Evolutionary conservation across 2,797 vertebrate species (phyloP), one percentile per base, ranked within the genome.

Genomic region (Adrianichthys oophorus): DNA sequence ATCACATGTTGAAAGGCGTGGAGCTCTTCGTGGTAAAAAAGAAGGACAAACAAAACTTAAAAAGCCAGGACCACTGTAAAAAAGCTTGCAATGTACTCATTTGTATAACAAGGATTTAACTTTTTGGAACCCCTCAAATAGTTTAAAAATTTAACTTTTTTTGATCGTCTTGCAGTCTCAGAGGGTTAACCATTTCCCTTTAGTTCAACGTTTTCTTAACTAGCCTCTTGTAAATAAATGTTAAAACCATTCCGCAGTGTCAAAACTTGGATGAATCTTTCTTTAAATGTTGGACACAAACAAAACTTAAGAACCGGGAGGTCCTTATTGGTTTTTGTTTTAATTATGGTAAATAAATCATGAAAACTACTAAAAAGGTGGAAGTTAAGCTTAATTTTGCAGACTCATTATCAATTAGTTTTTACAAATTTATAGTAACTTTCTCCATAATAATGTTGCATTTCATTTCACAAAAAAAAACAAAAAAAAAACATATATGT

Each of bases 1-100:
- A 69, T 90, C 85, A 90, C 89, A 87, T 85, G 88, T 43, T 50
- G 41, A 44, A 59, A 73, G 14, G 74, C 84, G 76, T 1, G 23
- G 52, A 80, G 87, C 81, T 68, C 55, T 54, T 15, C 13, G 4
- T 54, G 64, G 62, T 73, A n/a, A 5, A 16, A 21, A 43, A 44
- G 3, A 19, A 42, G 53, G 56, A 45, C 21, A 76, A 64, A 74
- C 19, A 72, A 75, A 56, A 61, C 16, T 49, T 37, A 48, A 63
- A 8, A 5, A 42, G 32, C 18, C 49, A 65, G 15, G 15, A 42
- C 15, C 5, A 14, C 41, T 15, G 41, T 6, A 26, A 26, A 26
- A 7, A 37, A 37, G 32, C 10, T 1, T 37, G 2, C 8, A 10
- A 32, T 37, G 10, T 37, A 37, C 32, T 37, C 32, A 37, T 37